phyloP scores from a whole-genome alignment of 2,113 vertebrate species.

The Phodopus roborovskii region DNA sequence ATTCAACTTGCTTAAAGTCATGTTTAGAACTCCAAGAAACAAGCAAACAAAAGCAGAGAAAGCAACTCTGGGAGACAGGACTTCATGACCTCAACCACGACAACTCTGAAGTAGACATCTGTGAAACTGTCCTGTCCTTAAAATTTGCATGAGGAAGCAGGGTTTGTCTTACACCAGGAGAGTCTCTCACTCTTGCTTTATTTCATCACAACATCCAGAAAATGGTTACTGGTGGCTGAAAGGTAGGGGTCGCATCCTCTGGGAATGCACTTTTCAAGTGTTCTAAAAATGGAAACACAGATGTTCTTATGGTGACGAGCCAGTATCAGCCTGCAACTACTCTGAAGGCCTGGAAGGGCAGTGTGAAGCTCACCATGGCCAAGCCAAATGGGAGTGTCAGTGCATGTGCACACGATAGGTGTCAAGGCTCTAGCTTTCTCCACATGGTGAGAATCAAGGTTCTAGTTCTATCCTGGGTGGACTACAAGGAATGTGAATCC shows the following conservation, averaged over 20 bases:
- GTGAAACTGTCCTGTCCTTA: not conserved
- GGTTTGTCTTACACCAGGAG: not conserved
- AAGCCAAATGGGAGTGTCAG: not conserved
- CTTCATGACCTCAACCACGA: not conserved
- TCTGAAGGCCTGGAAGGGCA: not conserved
- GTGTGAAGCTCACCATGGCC: not conserved
- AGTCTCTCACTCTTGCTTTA: not conserved
- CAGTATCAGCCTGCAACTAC: not conserved
- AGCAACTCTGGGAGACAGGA: not conserved
- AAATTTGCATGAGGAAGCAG: not conserved
- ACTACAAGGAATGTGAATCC: not conserved
- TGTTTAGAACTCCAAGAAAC: not conserved
- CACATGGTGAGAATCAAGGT: not conserved
- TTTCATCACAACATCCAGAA: not conserved
- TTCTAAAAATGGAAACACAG: not conserved
- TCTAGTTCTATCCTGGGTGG: not conserved
- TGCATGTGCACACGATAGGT: accelerated
- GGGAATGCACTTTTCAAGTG: accelerated
- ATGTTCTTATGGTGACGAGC: not conserved
- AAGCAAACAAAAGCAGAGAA: not conserved
- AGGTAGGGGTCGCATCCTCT: not conserved
- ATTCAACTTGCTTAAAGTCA: not conserved
- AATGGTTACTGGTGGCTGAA: not conserved
- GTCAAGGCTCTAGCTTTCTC: not conserved
- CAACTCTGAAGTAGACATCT: not conserved